phyloP scores from a whole-genome alignment of 2,797 vertebrate genomes.

The Pseudomugil tenellus region DNA sequence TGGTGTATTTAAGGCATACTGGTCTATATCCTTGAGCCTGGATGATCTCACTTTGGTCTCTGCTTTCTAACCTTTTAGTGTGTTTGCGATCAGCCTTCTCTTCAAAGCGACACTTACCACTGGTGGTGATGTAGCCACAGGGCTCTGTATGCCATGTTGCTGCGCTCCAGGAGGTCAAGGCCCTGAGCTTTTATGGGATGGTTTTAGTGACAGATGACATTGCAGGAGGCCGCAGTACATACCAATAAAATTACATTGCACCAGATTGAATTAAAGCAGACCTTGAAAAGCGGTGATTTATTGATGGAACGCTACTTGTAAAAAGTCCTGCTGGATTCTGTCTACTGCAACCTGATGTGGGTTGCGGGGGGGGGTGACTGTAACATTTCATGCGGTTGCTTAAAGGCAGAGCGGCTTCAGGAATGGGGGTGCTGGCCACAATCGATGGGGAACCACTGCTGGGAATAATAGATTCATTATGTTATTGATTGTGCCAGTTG shows the following conservation, averaged over 20 bases:
- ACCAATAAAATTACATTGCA: slow-evolving; percentile 77
- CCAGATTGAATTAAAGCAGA: slow-evolving; percentile 76
- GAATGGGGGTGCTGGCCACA: slow-evolving; percentile 37
- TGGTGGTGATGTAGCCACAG: slow-evolving; percentile 20
- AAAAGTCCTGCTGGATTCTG: slow-evolving; percentile 61
- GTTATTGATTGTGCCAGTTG: slow-evolving; percentile 58
- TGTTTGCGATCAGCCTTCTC: slow-evolving; percentile 25
- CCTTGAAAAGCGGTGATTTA: slow-evolving; percentile 73
- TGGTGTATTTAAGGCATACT: not conserved
- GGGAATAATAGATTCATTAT: slow-evolving; percentile 60
- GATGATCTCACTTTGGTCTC: slow-evolving; percentile 15
- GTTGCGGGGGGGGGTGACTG: slow-evolving; percentile 15
- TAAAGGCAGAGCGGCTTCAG: slow-evolving; percentile 17
- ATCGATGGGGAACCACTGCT: slow-evolving; percentile 49
- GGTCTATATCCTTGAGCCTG: slow-evolving; percentile 6
- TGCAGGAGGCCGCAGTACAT: slow-evolving; percentile 71
- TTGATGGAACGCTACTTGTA: slow-evolving; percentile 60
- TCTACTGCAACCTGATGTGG: slow-evolving; percentile 27
- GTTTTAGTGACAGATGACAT: slow-evolving; percentile 76
- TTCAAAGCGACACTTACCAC: slow-evolving; percentile 5
- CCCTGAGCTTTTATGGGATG: slow-evolving; percentile 67
- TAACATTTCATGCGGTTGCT: slow-evolving; percentile 4
- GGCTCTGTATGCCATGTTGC: slow-evolving; percentile 45
- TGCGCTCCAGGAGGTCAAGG: slow-evolving; percentile 66
- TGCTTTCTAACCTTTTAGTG: slow-evolving; percentile 13